Base-by-base conservation (phyloP, 2,797 vertebrate genomes). In the Alfaro cultratus region DNA sequence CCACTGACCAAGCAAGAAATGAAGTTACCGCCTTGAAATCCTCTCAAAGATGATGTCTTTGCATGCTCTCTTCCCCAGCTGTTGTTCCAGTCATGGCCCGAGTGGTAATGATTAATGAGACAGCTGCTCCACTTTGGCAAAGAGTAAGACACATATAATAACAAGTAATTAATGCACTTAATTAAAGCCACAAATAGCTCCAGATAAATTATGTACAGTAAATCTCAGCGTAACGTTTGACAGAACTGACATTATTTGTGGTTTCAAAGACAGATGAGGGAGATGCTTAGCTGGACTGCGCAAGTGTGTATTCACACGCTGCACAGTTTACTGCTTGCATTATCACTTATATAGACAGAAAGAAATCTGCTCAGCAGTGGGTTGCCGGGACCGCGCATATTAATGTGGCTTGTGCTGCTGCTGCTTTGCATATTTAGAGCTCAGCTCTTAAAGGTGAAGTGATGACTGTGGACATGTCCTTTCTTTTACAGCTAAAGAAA, bases 1-100 rank as follows among this genome's bases (percentile, higher is more conserved):
- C 89, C 82, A 84, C 80, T 12, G 71, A 86, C 77, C 83, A 87
- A 87, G 87, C 84, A 87, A 77, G 78, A 87, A 88, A 89, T 88
- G 11, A 86, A 86, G 83, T 80, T 79, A 85, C 79, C 34, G 71
- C 83, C 75, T 80, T 64, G 55, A 68, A 87, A 84, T 85, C 86
- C 76, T 82, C 77, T 71, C 73, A 6, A 23, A 74, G 71, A 88
- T 85, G 29, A 81, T 80, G 84, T 80, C 75, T 80, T 75, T 67
- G 79, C 75, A 41, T 34, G 31, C 10, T 78, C 68, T 76, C 21
- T 68, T 76, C 55, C 60, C 36, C 2, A 74, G 79, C 80, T 26
- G 34, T 36, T 85, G 76, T 41, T 87, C 74, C 67, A 64, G 80
- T 80, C 16, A 5, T 62, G 75, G 74, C 79, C 55, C 29, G 8